phyloP scores from a whole-genome alignment of 1,140 invertebrate genomes.

The Drosophila micromelanica region DNA sequence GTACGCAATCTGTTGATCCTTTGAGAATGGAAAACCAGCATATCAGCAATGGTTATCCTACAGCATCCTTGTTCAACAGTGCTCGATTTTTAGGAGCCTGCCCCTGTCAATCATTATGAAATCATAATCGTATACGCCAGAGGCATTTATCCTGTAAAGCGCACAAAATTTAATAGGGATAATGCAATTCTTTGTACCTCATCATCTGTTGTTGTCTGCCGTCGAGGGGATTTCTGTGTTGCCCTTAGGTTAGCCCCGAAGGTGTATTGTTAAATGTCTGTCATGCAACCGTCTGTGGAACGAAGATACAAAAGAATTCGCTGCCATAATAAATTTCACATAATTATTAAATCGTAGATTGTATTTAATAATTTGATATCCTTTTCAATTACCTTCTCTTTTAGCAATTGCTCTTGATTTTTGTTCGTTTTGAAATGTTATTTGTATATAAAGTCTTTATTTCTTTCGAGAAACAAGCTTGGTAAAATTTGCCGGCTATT shows the following conservation, averaged over 20 bases:
- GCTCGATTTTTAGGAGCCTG: neutral
- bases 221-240: slow-evolving; percentile 25
- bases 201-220: slow-evolving; percentile 40
- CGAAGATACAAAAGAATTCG: slow-evolving; percentile 34
- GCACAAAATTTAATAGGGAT: slow-evolving; percentile 69
- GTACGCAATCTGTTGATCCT: slow-evolving; percentile 3
- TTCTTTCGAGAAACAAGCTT: no score
- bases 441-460: no score
- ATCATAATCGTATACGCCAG: slow-evolving; percentile 58
- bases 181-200: slow-evolving; percentile 52
- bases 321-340: slow-evolving; percentile 41
- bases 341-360: slow-evolving; percentile 21
- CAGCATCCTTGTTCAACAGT: slow-evolving; percentile 26
- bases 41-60: neutral
- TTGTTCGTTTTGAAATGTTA: neutral
- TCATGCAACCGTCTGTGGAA: slow-evolving; percentile 37
- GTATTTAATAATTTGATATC: slow-evolving; percentile 45
- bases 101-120: slow-evolving; percentile 70
- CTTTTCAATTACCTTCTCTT: slow-evolving; percentile 16
- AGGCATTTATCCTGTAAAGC: slow-evolving; percentile 62
- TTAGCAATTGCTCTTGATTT: neutral
- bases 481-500: no score
- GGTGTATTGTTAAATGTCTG: slow-evolving; percentile 38
- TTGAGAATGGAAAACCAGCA: neutral
- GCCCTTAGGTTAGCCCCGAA: slow-evolving; percentile 16